Evolutionary conservation across 2,888 invertebrate genomes (phyloP).

Genomic region (Brachycybe producta): DNA sequence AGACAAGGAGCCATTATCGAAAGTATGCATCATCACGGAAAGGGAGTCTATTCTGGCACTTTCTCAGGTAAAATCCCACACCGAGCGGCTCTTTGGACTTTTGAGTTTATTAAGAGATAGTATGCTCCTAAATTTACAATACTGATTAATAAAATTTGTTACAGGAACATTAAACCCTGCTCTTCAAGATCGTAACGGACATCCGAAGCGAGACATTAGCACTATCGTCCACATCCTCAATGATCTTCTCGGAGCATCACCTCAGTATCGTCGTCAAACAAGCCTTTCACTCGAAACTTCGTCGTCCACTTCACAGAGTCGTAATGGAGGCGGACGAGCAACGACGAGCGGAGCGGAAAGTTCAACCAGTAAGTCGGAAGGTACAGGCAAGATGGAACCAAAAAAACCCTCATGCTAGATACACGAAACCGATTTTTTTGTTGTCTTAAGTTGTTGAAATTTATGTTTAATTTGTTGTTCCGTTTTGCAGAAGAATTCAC

Average conservation of each 20-base stretch:
- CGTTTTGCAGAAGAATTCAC: constrained; percentile 20
- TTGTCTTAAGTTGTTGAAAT: background rate
- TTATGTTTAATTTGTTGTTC: background rate
- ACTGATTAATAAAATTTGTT: no score
- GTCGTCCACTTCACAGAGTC: background rate
- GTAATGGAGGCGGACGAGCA: background rate
- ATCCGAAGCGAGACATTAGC: constrained; percentile 83
- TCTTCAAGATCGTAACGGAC: constrained; percentile 76
- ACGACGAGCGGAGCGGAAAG: background rate
- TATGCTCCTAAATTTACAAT: background rate
- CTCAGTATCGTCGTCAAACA: constrained; percentile 40
- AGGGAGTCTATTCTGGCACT: constrained; percentile 90
- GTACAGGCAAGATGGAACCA: background rate
- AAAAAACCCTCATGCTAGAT: background rate
- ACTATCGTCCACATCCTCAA: constrained; percentile 92
- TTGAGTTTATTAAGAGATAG: background rate
- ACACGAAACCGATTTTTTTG: background rate
- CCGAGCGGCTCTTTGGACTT: no score
- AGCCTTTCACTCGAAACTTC: no score
- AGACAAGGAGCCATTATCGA: constrained; percentile 68
- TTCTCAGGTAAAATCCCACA: constrained; percentile 50
- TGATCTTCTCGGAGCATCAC: constrained; percentile 79
- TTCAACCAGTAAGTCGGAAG: constrained; percentile 13
- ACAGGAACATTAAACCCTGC: constrained; percentile 79
- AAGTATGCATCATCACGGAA: constrained; percentile 84